Percentiles rank a stretch among this genome's conserved stretches.
These are phyloP conservation scores for Parochlus steinenii DNA, from an alignment of 2,888 invertebrate genomes.

Conservation along the genomic window DNA sequence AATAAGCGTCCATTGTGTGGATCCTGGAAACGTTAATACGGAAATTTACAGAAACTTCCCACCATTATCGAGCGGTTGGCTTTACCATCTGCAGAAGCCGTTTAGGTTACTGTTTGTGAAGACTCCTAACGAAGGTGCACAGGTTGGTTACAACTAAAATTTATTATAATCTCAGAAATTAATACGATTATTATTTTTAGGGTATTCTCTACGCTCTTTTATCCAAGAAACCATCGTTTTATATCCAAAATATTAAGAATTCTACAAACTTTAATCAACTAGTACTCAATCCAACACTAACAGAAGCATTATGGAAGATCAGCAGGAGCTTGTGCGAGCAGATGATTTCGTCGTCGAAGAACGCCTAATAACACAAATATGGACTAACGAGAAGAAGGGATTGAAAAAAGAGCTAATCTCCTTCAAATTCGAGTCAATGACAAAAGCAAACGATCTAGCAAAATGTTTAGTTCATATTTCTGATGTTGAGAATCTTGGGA, in stretches of 20 bases:
- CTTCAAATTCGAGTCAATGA: constrained; percentile 20
- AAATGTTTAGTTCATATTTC: constrained; percentile 21
- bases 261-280: constrained; percentile 7
- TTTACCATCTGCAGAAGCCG: constrained; percentile 28
- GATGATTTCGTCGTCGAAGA: constrained; percentile 7
- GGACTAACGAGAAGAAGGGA: constrained; percentile 19
- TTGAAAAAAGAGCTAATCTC: constrained; percentile 22
- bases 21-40: constrained; percentile 33
- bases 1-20: constrained; percentile 27
- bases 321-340: constrained; percentile 13
- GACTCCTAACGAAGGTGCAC: constrained; percentile 28
- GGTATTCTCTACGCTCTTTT: constrained; percentile 7
- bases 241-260: constrained; percentile 7
- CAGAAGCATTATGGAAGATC: constrained; percentile 9
- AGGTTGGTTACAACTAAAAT: too few relatives aligned
- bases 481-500: constrained; percentile 19
- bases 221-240: constrained; percentile 5
- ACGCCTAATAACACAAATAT: constrained; percentile 11
- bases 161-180: too few relatives aligned
- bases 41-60: constrained; percentile 28
- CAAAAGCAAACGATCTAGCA: constrained; percentile 23
- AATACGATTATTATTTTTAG: too few relatives aligned
- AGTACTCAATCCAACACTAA: constrained; percentile 3
- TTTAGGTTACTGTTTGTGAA: constrained; percentile 26
- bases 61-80: constrained; percentile 22